Base-by-base conservation (phyloP, 2,888 invertebrate genomes). In the Drosophila melanosoma region DNA sequence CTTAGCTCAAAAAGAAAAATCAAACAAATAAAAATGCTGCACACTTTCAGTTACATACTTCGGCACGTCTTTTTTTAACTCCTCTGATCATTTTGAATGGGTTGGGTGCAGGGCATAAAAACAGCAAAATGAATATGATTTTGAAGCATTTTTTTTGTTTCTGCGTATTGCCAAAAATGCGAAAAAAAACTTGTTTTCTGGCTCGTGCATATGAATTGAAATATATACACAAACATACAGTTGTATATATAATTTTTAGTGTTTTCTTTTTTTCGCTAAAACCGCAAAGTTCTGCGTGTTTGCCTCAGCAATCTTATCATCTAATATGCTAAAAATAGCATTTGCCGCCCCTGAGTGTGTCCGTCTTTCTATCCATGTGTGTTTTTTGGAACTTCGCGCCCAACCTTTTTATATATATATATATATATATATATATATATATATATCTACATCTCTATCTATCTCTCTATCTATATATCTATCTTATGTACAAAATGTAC, bases 261-360 rank as follows among this genome's bases (percentile, higher is more conserved):
- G 57, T 58, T 56, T 69, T 72, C 64, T 54, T 62, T 70, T 60
- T 66, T 78, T 69, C 61, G 81, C 66, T 70, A 57, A 87, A 84
- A 84, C 83, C 85, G 85, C 85, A 76, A 79, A 75, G 75, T 87
- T 85, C 77, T 85, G 85, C 71, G 87, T 76, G 85, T 84, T 81
- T 73, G 79, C 74, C 68, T 73, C 76, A 81, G 77, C 85, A 85
- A 85, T 85, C 85, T 85, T 85, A 85, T 85, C 85, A 85, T 85
- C 85, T 87, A 83, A 85, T 83, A 59, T 69, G 76, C 85, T 85
- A 85, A 81, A 88, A 88, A 88, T 85, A 85, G 83, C 63, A 45
- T 49, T 38, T 73, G 64, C 75, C 83, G 86, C 83, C 83, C 83
- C 83, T 80, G 82, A 82, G 70, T 72, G 64, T 32, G 59, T 75